Evolutionary conservation across 2,888 invertebrate genomes (phyloP), one percentile per base, ranked within the genome.

Genomic region (Steinernema scapterisci): DNA sequence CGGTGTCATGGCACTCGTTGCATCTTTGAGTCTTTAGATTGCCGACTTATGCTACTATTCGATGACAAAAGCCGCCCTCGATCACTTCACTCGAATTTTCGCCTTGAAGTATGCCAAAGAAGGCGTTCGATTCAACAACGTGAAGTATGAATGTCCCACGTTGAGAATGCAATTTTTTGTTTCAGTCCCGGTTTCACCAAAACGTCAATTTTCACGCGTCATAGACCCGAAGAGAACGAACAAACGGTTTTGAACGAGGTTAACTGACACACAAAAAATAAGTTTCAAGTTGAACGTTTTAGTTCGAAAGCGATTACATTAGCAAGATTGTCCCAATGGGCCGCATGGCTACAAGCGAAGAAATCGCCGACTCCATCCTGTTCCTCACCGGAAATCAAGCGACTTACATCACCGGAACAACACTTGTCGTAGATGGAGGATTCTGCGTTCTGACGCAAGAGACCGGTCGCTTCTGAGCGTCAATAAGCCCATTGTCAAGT

Each of bases 361-460:
- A 63, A 19, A 63, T 63, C 31, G 63, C 31, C 16, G 63, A 63
- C 27, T 25, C 63, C 6, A 63, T 63, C 19, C n/a, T 63, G 38
- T 63, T 63, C 63, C 38, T 63, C 11, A 63, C 63, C 31, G 27
- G 63, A 27, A n/a, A 63, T 31, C 9, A 63, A 7, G 63, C 63
- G 27, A 25, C 63, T n/a, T 63, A 63, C 63, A 63, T 63, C 63
- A 63, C 63, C 7, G 63, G 63, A 63, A 63, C 63, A 3, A 63
- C 63, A 5, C 63, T 63, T 63, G 63, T 63, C 9, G 63, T 63
- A 6, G 63, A 63, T 13, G 63, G 63, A 9, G 63, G 63, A 13
- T 63, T 63, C 63, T 63, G 63, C 19, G 31, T 63, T 27, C 16
- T 63, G 63, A 63, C 63, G 3, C 63, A 63, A n/a, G 63, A 63